Percentiles rank a stretch among this genome's conserved stretches.
Conservation (phyloP, 2,888 invertebrate genomes). For the Pollenia labialis region DNA sequence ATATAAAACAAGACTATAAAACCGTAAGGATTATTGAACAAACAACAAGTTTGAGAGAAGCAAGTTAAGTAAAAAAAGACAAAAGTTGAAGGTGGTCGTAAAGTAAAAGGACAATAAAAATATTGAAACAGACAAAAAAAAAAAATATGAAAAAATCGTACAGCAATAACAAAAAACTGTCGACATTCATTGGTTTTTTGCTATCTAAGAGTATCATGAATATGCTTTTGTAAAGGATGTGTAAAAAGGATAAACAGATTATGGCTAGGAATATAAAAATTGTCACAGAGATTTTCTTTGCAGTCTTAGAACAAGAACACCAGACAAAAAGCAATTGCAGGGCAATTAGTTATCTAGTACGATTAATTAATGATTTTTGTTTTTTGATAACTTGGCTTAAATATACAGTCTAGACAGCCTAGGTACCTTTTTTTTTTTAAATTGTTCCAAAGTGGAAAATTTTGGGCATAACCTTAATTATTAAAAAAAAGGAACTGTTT, state of each 20-base stretch:
- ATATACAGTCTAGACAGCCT: too few species aligned
- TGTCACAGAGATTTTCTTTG: conserved; percentile 6
- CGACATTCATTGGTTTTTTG: neutral
- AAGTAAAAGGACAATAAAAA: conserved; percentile 42
- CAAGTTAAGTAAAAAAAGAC: conserved; percentile 8
- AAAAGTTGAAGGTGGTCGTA: conserved; percentile 26
- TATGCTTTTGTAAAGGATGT: neutral
- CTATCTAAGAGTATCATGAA: neutral
- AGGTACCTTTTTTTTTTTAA: too few species aligned
- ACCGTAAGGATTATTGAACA: neutral
- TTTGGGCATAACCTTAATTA: too few species aligned
- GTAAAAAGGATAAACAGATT: conserved; percentile 26
- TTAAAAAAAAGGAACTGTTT: too few species aligned
- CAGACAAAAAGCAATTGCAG: neutral
- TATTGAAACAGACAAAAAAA: neutral
- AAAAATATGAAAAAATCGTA: too few species aligned
- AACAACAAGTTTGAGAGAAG: neutral
- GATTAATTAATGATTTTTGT: too few species aligned
- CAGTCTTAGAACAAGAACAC: neutral
- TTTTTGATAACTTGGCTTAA: too few species aligned
- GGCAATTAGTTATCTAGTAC: too few species aligned
- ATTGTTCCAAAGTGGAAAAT: too few species aligned
- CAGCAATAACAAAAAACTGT: neutral
- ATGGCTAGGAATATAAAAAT: conserved; percentile 37
- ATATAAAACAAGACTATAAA: neutral